Evolutionary conservation across 2,888 invertebrate species (phyloP), one percentile per base, ranked within the genome.

Genomic region (Drepana falcataria): DNA sequence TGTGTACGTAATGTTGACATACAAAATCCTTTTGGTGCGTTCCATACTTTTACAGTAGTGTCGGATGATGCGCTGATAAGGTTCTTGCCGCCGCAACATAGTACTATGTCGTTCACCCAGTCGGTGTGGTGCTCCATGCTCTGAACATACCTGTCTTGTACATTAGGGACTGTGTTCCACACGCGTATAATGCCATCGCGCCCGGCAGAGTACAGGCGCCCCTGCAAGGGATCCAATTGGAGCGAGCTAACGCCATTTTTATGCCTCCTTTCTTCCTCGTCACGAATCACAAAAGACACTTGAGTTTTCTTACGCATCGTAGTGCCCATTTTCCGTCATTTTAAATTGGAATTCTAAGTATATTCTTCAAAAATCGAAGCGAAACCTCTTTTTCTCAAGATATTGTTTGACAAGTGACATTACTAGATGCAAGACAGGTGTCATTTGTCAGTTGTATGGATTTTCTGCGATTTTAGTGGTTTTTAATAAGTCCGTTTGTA

Each of bases 51-150:
- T 0, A 99, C 99, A 48, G 99, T 99, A 34, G 99, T 99, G 85
- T 99, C 99, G 61, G 98, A 98, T 76, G 99, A 99, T 3, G 99
- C 99, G 60, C 99, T 99, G 81, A 99, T 99, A 70, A 99, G 93
- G 87, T 99, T 98, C 83, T 97, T 95, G 47, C 99, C 99, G 63
- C 96, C 96, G 85, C 99, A 99, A 82, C 99, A 99, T 37, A 99
- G 92, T 47, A 99, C 96, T 79, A 99, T 98, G 87, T 99, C 99
- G 87, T 99, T 99, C 52, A 99, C 99, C 99, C 99, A 99, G 86
- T 99, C 99, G 2, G 99, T 99, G 82, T 99, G 99, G 86, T 99
- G 99, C 83, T 99, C 99, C 98, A 99, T 98, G 40, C 98, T 98
- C 78, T 98, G 97, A 59, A 97, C 93, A 79, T 98, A 99, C 53